Base-by-base conservation (phyloP, 2,797 vertebrate genomes). In the Malacoctenus gilli region DNA sequence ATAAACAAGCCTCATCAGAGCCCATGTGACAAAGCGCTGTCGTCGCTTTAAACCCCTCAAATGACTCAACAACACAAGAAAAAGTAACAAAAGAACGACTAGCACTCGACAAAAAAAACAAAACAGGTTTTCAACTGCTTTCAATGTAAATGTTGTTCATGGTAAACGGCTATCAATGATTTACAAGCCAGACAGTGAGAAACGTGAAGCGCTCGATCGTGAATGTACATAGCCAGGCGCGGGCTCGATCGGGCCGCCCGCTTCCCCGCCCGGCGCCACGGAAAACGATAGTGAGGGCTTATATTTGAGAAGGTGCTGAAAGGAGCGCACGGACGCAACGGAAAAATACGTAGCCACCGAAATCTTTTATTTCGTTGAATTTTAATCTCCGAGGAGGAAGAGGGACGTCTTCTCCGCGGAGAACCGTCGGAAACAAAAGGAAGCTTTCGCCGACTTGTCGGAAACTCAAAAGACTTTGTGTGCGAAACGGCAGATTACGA, bases 141-240 rank as follows among this genome's bases (percentile, higher is more conserved):
- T 55, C 48, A 73, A 80, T 75, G 79, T 74, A 50, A 84, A 80
- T 70, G 61, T 64, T 75, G 70, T 57, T 79, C 54, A 61, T 62
- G 63, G n/a, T 73, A 70, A 68, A 74, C 70, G 62, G 71, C 67
- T 61, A 75, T 70, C 40, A 38, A 66, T 52, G 72, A 73, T 68
- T 57, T 77, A 80, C 51, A 72, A 84, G 55, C 68, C 59, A 38
- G 74, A 78, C 68, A 73, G 75, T 62, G 72, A 80, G n/a, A 83
- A 85, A 75, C 56, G 68, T 59, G 75, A 81, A 84, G 79, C 64
- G 66, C 75, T 74, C 23, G 48, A 47, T 76, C 36, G 47, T 62
- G 49, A 78, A 68, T 38, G 65, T 65, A 82, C 56, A 77, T 59
- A 59, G 82, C 68, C 44, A 72, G 61, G 62, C 72, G 68, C 48